These are phyloP conservation scores for Hypothenemus hampei DNA, from an alignment of 1,140 invertebrate species.

Conservation along the genomic window DNA sequence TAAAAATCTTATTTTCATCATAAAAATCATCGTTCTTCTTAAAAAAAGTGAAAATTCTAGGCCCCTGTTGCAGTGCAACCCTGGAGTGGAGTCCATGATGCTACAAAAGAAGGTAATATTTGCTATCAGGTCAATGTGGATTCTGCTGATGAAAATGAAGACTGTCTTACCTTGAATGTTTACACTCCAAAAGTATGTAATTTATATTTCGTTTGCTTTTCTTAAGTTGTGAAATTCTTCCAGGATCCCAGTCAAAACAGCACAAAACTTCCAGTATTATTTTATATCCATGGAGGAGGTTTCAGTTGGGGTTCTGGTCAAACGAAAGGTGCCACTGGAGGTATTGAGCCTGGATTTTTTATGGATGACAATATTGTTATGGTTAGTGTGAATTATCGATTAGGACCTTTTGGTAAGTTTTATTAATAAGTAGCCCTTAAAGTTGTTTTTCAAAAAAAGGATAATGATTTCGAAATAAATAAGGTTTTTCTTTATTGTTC, in stretches of 20 bases:
- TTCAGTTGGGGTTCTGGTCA: constrained; percentile 17
- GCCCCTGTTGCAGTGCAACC: constrained; percentile 13
- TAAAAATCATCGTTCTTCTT: too few species aligned
- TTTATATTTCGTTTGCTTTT: neutral
- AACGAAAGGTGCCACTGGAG: constrained; percentile 1
- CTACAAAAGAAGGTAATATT: constrained; percentile 11
- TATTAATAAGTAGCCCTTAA: neutral
- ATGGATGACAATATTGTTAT: constrained; percentile 15
- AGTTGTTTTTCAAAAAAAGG: neutral
- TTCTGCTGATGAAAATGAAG: constrained; percentile 14
- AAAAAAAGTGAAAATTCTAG: constrained; percentile 1
- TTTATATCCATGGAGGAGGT: constrained; percentile 24
- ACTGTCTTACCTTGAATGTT: constrained; percentile 18
- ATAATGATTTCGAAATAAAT: neutral
- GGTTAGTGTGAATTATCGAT: constrained; percentile 21
- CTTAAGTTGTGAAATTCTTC: too few species aligned
- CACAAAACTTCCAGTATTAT: constrained; percentile 17
- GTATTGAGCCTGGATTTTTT: constrained; percentile 11
- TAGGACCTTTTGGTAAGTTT: constrained; percentile 25
- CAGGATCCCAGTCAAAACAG: constrained; percentile 2
- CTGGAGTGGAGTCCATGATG: constrained; percentile 11
- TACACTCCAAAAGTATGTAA: constrained; percentile 15
- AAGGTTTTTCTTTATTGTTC: neutral
- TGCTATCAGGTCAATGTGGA: constrained; percentile 14
- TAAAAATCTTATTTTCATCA: constrained; percentile 1